Conservation (phyloP, 2,888 invertebrate genomes). For the Plebejus melissa region DNA sequence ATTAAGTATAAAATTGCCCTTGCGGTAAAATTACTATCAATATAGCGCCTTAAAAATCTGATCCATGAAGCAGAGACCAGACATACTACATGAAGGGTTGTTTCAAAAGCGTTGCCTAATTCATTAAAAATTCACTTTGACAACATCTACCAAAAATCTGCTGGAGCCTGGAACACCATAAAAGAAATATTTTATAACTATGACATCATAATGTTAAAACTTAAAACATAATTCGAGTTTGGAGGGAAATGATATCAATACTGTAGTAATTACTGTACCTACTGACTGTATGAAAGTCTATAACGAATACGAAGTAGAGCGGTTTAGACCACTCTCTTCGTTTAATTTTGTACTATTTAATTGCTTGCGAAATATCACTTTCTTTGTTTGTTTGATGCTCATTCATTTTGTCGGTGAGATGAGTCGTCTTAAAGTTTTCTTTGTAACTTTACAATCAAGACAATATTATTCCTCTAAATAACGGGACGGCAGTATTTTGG, state of each 20-base stretch:
- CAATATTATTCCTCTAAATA: not conserved
- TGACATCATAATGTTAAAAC: not conserved
- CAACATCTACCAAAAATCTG: not conserved
- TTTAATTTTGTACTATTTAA: slow-evolving; percentile 68
- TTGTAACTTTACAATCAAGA: not conserved
- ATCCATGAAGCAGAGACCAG: not conserved
- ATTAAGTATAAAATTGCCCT: too few species aligned
- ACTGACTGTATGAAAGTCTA: slow-evolving; percentile 59
- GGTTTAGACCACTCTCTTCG: slow-evolving; percentile 72
- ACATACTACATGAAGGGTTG: not conserved
- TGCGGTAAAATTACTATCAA: too few species aligned
- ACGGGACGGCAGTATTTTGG: not conserved
- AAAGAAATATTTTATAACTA: not conserved
- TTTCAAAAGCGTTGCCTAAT: not conserved
- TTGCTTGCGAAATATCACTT: slow-evolving; percentile 69
- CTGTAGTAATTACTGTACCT: slow-evolving; percentile 59
- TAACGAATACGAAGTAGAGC: slow-evolving; percentile 76
- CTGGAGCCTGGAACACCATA: not conserved
- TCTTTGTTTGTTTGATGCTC: slow-evolving; percentile 43
- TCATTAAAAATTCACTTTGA: not conserved
- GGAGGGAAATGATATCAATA: not conserved
- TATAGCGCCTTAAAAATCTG: not conserved
- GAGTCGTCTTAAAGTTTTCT: not conserved
- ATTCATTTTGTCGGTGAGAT: not conserved
- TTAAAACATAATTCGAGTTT: not conserved